Percentiles rank a stretch among this genome's conserved stretches.
These are phyloP conservation scores for Cephus pulcher DNA, from an alignment of 2,888 invertebrate species.

Conservation along the genomic window DNA sequence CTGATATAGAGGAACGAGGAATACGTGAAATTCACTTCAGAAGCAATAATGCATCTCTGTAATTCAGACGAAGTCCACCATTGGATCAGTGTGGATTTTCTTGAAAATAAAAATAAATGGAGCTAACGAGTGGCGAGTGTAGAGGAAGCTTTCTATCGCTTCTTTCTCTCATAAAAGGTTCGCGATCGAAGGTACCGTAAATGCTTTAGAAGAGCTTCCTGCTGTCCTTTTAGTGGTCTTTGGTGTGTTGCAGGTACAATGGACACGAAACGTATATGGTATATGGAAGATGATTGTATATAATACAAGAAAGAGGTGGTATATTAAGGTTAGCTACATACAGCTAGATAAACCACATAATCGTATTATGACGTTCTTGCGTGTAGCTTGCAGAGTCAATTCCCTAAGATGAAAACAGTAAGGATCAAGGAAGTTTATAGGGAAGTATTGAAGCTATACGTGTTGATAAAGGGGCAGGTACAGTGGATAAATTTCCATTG, in stretches of 20 bases:
- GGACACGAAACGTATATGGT: neutral
- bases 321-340: neutral
- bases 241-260: neutral
- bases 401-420: neutral
- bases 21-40: constrained; percentile 36
- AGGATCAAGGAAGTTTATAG: neutral
- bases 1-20: constrained; percentile 17
- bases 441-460: too few species aligned
- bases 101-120: neutral
- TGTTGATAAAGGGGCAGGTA: too few species aligned
- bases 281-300: neutral
- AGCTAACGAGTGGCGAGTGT: neutral
- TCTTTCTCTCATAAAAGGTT: neutral
- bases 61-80: constrained; percentile 5
- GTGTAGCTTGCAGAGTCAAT: neutral
- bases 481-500: too few species aligned
- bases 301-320: neutral
- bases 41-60: constrained; percentile 34
- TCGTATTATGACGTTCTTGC: neutral
- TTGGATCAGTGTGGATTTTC: neutral
- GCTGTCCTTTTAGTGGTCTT: neutral
- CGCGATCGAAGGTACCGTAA: neutral
- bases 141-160: neutral
- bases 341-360: neutral
- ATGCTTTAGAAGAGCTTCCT: neutral